phyloP scores from a whole-genome alignment of 2,797 vertebrate species.

The Sarcoramphus papa region DNA sequence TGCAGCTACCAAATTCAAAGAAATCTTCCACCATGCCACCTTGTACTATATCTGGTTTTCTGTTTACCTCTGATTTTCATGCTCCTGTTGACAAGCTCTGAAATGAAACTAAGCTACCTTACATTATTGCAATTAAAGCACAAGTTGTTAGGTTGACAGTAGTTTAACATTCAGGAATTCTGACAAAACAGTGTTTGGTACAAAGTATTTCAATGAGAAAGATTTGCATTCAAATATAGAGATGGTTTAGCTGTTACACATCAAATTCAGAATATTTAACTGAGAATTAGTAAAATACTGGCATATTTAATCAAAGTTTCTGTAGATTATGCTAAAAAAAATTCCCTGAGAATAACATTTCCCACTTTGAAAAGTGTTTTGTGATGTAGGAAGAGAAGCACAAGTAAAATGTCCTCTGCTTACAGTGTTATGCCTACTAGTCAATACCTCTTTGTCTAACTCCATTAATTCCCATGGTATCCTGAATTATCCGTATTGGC shows the following conservation, averaged over 20 bases:
- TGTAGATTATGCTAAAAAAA: not conserved
- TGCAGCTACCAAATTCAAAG: not conserved
- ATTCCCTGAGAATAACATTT: not conserved
- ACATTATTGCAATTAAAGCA: not conserved
- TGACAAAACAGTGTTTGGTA: not conserved
- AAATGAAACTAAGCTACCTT: not conserved
- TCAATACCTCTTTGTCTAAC: not conserved
- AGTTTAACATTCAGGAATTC: not conserved
- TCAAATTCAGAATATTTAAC: not conserved
- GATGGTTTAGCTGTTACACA: not conserved
- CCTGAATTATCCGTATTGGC: not conserved
- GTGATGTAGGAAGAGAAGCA: not conserved
- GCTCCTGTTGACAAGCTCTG: not conserved
- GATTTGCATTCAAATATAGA: not conserved
- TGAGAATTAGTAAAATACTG: not conserved
- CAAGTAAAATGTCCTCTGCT: not conserved
- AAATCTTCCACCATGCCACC: not conserved
- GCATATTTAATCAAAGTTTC: not conserved
- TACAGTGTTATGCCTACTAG: not conserved
- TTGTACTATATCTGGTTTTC: not conserved
- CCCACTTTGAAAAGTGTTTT: not conserved
- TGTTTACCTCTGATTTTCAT: not conserved
- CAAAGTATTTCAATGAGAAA: not conserved
- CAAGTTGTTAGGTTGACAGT: not conserved
- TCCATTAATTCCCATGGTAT: not conserved